These are phyloP conservation scores for Barnardius zonarius DNA, from an alignment of 2,113 vertebrate genomes.

Conservation along the genomic window DNA sequence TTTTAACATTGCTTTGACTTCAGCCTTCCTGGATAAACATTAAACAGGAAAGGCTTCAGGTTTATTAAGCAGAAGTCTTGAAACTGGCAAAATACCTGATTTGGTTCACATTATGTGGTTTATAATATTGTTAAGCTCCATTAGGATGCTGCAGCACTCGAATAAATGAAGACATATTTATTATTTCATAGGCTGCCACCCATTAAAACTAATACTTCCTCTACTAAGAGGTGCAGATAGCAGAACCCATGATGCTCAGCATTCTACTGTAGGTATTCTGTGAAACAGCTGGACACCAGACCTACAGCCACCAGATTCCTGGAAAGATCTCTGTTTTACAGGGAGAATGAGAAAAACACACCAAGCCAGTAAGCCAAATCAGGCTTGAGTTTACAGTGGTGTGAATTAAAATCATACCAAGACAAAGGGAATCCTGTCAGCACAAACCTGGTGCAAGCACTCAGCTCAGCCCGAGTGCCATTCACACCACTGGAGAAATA, in stretches of 20 bases:
- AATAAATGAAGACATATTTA: constrained; percentile 37
- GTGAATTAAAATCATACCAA: not conserved
- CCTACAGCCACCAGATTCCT: not conserved
- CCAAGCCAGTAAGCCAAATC: not conserved
- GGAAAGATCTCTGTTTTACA: not conserved
- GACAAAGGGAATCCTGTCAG: not conserved
- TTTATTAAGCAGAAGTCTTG: constrained; percentile 4
- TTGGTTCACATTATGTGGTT: not conserved
- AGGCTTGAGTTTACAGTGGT: not conserved
- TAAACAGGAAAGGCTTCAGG: not conserved
- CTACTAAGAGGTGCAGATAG: constrained; percentile 17
- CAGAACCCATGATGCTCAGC: not conserved
- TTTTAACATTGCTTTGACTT: constrained; percentile 22
- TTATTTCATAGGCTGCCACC: constrained; percentile 12
- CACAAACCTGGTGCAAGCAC: not conserved
- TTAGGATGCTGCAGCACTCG: not conserved
- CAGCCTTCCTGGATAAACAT: not conserved
- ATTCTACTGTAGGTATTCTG: not conserved
- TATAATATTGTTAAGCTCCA: constrained; percentile 33
- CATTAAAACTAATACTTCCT: constrained; percentile 53
- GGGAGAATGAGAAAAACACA: not conserved
- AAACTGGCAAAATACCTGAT: constrained; percentile 36
- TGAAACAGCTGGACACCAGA: constrained; percentile 21
- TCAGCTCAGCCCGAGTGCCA: not conserved
- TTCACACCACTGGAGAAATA: rapidly evolving